phyloP scores from a whole-genome alignment of 1,140 invertebrate species.

The Drosophila azteca region DNA sequence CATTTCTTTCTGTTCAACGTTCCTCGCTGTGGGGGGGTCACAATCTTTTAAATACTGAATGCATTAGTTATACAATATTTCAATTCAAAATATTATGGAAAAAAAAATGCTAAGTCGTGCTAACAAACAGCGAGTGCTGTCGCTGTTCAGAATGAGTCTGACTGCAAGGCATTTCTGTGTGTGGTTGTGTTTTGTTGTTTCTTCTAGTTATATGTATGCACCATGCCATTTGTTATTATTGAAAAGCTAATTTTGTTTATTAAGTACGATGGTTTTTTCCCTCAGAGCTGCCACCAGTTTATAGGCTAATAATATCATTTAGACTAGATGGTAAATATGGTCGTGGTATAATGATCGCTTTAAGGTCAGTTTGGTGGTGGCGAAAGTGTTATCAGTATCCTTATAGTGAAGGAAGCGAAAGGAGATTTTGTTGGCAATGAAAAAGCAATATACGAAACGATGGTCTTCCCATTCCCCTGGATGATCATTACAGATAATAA shows the following conservation, averaged over 20 bases:
- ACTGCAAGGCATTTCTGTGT: slow-evolving; percentile 54
- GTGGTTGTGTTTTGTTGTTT: slow-evolving; percentile 42
- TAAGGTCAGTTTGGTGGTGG: slow-evolving; percentile 17
- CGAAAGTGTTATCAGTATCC: slow-evolving; percentile 19
- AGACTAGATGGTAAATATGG: neutral
- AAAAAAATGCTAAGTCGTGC: slow-evolving; percentile 16
- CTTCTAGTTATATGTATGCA: neutral
- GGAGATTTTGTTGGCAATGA: slow-evolving; percentile 16
- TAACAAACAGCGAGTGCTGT: no score
- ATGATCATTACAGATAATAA: slow-evolving; percentile 13
- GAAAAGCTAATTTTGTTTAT: slow-evolving; percentile 31
- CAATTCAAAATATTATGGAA: neutral
- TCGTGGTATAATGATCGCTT: slow-evolving; percentile 3
- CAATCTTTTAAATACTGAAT: slow-evolving; percentile 43
- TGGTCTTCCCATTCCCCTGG: slow-evolving; percentile 1
- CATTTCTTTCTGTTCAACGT: slow-evolving; percentile 21
- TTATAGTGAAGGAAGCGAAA: neutral
- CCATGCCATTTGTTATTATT: slow-evolving; percentile 8
- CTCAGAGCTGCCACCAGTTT: slow-evolving; percentile 30
- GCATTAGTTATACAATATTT: slow-evolving; percentile 26
- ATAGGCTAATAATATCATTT: slow-evolving; percentile 11
- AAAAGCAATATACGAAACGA: neutral
- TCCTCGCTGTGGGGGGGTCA: no score
- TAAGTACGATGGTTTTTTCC: slow-evolving; percentile 23
- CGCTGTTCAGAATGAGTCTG: slow-evolving; percentile 15